These are phyloP conservation scores for Coracopsis vasa DNA, from an alignment of 2,113 vertebrate genomes.

Conservation along the genomic window DNA sequence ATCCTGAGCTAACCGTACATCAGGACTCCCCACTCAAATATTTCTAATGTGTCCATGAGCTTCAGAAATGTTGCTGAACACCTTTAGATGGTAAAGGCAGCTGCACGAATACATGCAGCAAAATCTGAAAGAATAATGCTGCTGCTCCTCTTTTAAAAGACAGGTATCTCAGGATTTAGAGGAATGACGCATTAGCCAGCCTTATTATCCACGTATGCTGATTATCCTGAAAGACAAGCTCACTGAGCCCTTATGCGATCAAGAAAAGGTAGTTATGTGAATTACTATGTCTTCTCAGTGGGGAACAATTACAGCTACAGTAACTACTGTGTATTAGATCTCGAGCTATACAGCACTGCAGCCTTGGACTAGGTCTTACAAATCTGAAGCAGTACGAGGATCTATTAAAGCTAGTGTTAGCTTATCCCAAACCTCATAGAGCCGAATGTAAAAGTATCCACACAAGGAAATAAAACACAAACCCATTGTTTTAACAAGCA, in stretches of 20 bases:
- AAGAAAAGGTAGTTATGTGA: neutral
- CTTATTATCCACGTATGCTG: neutral
- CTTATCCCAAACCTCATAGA: neutral
- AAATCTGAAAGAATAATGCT: neutral
- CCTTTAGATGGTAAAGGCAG: neutral
- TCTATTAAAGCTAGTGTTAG: neutral
- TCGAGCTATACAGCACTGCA: neutral
- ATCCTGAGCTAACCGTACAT: neutral
- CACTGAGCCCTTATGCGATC: neutral
- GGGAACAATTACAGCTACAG: neutral
- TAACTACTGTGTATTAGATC: neutral
- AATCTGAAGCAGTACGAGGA: neutral
- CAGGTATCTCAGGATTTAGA: neutral
- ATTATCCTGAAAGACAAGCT: neutral
- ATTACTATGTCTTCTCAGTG: neutral
- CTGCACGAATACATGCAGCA: neutral
- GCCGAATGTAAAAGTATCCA: rapidly evolving
- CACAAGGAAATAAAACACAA: neutral
- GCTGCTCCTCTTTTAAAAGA: neutral
- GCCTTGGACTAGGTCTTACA: neutral
- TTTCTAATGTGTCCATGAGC: neutral
- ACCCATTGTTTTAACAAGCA: neutral
- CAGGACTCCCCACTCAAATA: neutral
- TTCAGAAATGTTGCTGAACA: neutral
- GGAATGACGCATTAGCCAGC: neutral